Evolutionary conservation across 1,140 invertebrate species (phyloP).

Genomic region (Leptopilina boulardi): DNA sequence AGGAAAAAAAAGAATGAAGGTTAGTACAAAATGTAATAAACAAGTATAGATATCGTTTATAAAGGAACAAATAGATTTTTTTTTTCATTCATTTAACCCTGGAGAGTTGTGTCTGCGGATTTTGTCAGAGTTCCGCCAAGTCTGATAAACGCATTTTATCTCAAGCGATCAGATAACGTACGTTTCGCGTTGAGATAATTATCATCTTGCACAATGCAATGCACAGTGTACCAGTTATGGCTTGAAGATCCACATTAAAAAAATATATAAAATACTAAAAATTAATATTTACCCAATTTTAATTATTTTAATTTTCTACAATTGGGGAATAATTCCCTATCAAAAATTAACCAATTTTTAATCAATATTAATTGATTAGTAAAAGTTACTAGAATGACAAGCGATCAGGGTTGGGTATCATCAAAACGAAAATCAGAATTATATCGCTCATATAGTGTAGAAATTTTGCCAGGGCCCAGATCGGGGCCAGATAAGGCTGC

Average conservation of each 20-base stretch:
- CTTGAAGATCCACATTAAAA: neutral
- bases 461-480: too few species aligned
- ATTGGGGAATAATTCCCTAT: too few species aligned
- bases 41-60: neutral
- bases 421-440: too few species aligned
- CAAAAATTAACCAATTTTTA: too few species aligned
- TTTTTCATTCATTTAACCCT: conserved; percentile 10
- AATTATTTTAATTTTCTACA: too few species aligned
- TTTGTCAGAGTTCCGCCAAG: neutral
- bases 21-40: neutral
- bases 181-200: conserved; percentile 15
- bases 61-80: neutral
- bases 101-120: neutral
- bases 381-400: too few species aligned
- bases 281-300: too few species aligned
- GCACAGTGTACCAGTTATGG: neutral
- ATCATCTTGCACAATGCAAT: conserved; percentile 29
- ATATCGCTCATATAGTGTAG: too few species aligned
- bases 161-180: neutral
- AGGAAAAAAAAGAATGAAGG: too few species aligned
- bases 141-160: conserved; percentile 6
- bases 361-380: too few species aligned
- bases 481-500: too few species aligned
- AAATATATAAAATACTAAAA: neutral
- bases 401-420: too few species aligned